Evolutionary conservation across 53 echinoderm and acorn worm species (phyloP).

Genomic region (Antedon mediterranea): DNA sequence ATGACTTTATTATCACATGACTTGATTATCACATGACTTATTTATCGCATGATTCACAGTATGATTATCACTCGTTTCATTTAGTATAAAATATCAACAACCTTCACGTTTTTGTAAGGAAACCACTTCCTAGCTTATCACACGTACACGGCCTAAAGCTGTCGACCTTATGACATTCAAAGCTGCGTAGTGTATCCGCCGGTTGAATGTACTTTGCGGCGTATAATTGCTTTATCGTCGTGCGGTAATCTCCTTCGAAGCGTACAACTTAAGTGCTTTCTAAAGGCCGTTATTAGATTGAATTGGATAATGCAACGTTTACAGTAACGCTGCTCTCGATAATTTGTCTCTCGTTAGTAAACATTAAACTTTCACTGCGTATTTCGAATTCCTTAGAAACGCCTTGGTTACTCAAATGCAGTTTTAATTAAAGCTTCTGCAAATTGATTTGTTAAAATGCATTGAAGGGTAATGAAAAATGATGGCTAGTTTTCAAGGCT

Average conservation of each 20-base stretch:
- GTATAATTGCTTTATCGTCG: not conserved
- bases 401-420: too few relatives aligned
- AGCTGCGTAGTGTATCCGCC: not conserved
- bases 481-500: too few relatives aligned
- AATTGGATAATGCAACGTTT: not conserved
- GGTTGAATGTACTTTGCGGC: not conserved
- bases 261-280: not conserved
- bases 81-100: not conserved
- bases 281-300: not conserved
- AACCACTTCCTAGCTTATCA: not conserved
- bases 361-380: not conserved
- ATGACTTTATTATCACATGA: too few relatives aligned
- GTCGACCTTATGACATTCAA: not conserved
- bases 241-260: not conserved
- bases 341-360: not conserved
- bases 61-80: not conserved
- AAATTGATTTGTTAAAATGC: too few relatives aligned
- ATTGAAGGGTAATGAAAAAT: too few relatives aligned
- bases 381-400: not conserved
- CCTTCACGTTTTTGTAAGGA: not conserved
- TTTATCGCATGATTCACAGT: not conserved
- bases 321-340: not conserved
- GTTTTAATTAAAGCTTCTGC: too few relatives aligned
- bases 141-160: not conserved
- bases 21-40: too few relatives aligned